A percentile compares a stretch with the other conserved stretches of the same genome.
These are phyloP conservation scores for Pseudobourletiella spinata DNA, from an alignment of 1,140 invertebrate genomes.

Conservation along the genomic window DNA sequence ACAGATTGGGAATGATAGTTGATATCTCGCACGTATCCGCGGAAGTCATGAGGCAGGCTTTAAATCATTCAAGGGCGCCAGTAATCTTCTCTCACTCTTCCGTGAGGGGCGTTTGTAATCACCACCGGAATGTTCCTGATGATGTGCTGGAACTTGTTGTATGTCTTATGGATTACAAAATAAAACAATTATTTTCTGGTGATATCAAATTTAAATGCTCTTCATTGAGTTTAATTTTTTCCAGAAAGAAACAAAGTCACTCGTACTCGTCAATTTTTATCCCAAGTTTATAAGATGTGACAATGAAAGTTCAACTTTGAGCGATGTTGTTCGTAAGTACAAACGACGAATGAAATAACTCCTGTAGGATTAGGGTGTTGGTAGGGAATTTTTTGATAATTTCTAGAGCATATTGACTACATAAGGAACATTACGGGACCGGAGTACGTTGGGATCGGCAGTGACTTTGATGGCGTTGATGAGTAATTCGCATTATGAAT, in stretches of 20 bases:
- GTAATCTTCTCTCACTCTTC: conserved; percentile 59
- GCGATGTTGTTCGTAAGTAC: background rate
- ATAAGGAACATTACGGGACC: conserved; percentile 39
- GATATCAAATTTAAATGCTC: background rate
- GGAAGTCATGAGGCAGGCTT: conserved; percentile 40
- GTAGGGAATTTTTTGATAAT: background rate
- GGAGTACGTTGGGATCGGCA: conserved; percentile 39
- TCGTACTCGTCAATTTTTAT: conserved; percentile 49
- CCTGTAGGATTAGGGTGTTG: background rate
- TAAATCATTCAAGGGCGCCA: conserved; percentile 47
- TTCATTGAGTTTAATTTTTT: conserved; percentile 16
- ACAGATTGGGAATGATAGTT: conserved; percentile 55
- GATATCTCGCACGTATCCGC: conserved; percentile 55
- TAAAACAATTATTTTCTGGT: background rate
- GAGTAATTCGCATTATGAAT: too few relatives aligned
- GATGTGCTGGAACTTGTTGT: conserved; percentile 48
- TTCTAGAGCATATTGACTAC: conserved; percentile 48
- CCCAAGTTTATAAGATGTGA: conserved; percentile 43
- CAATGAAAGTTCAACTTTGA: background rate
- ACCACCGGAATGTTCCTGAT: conserved; percentile 54
- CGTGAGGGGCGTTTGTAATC: conserved; percentile 46
- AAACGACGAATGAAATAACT: background rate
- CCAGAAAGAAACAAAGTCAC: conserved; percentile 45
- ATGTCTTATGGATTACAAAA: conserved; percentile 14
- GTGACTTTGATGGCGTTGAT: conserved; percentile 40